phyloP scores from a whole-genome alignment of 2,113 vertebrate species.

The Mungos mungo region DNA sequence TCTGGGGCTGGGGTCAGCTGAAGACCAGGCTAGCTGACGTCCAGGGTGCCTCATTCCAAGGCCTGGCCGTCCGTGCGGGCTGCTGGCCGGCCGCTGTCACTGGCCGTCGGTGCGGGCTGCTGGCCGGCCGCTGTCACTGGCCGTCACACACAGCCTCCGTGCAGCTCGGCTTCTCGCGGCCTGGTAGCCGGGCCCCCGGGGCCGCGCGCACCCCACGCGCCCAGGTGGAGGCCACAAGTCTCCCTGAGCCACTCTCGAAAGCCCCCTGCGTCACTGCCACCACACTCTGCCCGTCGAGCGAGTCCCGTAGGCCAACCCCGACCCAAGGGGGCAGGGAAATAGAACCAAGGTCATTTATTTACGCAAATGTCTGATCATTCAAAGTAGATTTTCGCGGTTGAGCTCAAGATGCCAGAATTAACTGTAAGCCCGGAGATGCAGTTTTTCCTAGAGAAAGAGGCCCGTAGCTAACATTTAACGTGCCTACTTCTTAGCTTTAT shows the following conservation, averaged over 20 bases:
- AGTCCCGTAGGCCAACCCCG: not conserved
- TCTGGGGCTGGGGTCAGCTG: rapidly evolving
- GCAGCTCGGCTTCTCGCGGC: not conserved
- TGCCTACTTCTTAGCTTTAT: not conserved
- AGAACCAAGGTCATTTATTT: not conserved
- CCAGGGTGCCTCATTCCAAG: not conserved
- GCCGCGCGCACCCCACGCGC: not conserved
- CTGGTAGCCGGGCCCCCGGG: not conserved
- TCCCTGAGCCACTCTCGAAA: not conserved
- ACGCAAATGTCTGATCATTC: not conserved
- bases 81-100: no score
- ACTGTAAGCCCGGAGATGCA: not conserved
- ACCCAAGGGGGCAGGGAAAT: not conserved
- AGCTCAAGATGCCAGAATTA: not conserved
- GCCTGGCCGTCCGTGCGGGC: not conserved
- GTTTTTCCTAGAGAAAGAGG: not conserved
- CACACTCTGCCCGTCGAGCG: not conserved
- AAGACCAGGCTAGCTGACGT: not conserved
- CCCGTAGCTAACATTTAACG: not conserved
- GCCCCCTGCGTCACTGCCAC: not conserved
- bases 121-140: not conserved
- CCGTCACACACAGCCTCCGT: not conserved
- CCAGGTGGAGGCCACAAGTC: not conserved
- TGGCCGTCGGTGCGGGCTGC: not conserved
- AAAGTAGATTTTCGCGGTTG: not conserved